phyloP scores from a whole-genome alignment of 1,140 invertebrate genomes.

The Lutraria rhynchaena region DNA sequence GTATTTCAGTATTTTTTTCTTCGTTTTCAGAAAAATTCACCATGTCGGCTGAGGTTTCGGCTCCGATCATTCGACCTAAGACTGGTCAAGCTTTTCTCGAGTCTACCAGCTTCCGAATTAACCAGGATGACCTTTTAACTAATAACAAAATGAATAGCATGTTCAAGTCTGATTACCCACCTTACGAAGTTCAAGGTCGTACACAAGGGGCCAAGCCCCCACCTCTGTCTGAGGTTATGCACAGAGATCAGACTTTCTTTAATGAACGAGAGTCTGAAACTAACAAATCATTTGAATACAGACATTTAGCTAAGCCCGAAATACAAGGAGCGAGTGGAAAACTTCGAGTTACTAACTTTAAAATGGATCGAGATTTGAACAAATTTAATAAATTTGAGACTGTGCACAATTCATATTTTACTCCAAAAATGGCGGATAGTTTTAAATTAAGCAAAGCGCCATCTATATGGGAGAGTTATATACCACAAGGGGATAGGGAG shows the following conservation, averaged over 20 bases:
- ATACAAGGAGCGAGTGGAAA: slow-evolving; percentile 69
- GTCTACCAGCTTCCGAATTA: slow-evolving; percentile 72
- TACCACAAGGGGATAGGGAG: slow-evolving; percentile 74
- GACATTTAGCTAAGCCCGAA: slow-evolving; percentile 67
- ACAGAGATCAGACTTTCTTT: slow-evolving; percentile 74
- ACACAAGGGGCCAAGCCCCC: slow-evolving; percentile 67
- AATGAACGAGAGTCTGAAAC: slow-evolving; percentile 76
- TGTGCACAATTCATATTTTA: slow-evolving; percentile 73
- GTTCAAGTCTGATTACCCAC: slow-evolving; percentile 76
- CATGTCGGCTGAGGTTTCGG: slow-evolving; percentile 37
- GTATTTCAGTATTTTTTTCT: background rate
- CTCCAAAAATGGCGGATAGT: slow-evolving; percentile 68
- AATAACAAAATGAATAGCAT: slow-evolving; percentile 68
- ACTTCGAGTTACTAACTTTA: slow-evolving; percentile 77
- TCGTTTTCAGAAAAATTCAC: too few species aligned
- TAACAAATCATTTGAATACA: slow-evolving; percentile 69
- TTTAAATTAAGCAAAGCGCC: slow-evolving; percentile 45
- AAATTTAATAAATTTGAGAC: slow-evolving; percentile 75
- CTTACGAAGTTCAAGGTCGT: slow-evolving; percentile 63
- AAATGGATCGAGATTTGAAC: slow-evolving; percentile 75
- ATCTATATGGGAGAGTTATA: slow-evolving; percentile 58
- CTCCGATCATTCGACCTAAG: slow-evolving; percentile 61
- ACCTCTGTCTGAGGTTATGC: slow-evolving; percentile 74
- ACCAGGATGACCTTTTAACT: slow-evolving; percentile 70
- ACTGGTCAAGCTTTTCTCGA: slow-evolving; percentile 64